Base-by-base conservation (phyloP, 2,113 vertebrate species). In the Malurus melanocephalus region DNA sequence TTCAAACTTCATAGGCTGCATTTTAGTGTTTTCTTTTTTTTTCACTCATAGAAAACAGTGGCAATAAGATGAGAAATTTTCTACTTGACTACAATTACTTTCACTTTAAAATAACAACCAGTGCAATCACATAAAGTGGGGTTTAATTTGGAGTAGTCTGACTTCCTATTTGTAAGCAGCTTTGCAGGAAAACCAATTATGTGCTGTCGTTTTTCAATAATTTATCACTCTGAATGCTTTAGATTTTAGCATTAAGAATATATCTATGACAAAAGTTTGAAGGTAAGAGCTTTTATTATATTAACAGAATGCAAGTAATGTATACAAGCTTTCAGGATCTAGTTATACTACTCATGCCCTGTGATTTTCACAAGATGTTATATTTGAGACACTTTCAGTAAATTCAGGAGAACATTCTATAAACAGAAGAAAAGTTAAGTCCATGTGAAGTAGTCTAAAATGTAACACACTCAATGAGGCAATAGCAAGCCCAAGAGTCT, bases 231-330 rank as follows among this genome's bases (percentile, higher is more conserved):
- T 84, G 40, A 45, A 93, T 84, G 33, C 9, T 89, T 84, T 64
- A 74, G 12, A 13, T 89, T 93, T 81, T 76, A 0, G 0, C 80
- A 79, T 61, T 71, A 81, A 21, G 17, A 75, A 88, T 77, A 95
- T 81, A 94, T 81, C 62, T 69, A 60, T 71, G 62, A 81, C 5
- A 40, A 80, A 93, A 67, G 7, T 45, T 76, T 88, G 69, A 82
- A 88, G 28, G 48, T 86, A 91, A 81, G 32, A 89, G 13, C 21
- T 93, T 91, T 91, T 76, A 92, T 88, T 79, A 42, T 45, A 80
- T 76, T 79, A 85, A 80, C 35, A 89, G 33, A 28, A 86, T 81
- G 48, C 33, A 76, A 88, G 48, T 38, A 93, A 84, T 33, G 61
- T 62, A 77, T 22, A 89, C 24, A 79, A 73, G 14, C 12, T 74